Evolutionary conservation across 2,797 vertebrate species (phyloP).

Genomic region (Microctenopoma steveboyesi): DNA sequence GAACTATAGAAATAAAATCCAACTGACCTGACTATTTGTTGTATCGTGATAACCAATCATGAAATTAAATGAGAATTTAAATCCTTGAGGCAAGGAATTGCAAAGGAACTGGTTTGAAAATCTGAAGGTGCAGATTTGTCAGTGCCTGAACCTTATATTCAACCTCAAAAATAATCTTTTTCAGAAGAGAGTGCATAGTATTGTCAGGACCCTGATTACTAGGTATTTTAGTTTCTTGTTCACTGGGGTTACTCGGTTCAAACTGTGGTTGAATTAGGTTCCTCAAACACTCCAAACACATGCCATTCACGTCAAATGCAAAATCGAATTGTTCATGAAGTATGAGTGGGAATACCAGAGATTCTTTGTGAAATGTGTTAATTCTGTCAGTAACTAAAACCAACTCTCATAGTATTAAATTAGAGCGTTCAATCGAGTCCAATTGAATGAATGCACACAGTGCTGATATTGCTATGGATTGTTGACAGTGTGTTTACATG

Average conservation of each 20-base stretch:
- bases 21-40: not conserved
- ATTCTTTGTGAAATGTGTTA: not conserved
- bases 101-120: not conserved
- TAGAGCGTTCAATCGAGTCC: no score
- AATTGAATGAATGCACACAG: no score
- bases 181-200: not conserved
- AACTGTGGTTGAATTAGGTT: not conserved
- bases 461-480: not conserved
- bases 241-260: not conserved
- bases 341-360: not conserved
- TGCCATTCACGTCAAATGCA: not conserved
- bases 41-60: not conserved
- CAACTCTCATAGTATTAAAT: no score
- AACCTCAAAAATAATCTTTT: not conserved
- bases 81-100: not conserved
- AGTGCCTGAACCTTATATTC: not conserved
- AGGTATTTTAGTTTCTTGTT: not conserved
- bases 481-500: not conserved
- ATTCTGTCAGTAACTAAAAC: not conserved
- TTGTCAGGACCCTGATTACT: not conserved
- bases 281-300: not conserved
- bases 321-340: not conserved
- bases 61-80: not conserved
- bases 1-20: not conserved
- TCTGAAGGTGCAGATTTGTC: not conserved